Percentiles rank a stretch among this genome's conserved stretches.
These are phyloP conservation scores for Zaprionus vittiger DNA, from an alignment of 1,140 invertebrate genomes.

Conservation along the genomic window DNA sequence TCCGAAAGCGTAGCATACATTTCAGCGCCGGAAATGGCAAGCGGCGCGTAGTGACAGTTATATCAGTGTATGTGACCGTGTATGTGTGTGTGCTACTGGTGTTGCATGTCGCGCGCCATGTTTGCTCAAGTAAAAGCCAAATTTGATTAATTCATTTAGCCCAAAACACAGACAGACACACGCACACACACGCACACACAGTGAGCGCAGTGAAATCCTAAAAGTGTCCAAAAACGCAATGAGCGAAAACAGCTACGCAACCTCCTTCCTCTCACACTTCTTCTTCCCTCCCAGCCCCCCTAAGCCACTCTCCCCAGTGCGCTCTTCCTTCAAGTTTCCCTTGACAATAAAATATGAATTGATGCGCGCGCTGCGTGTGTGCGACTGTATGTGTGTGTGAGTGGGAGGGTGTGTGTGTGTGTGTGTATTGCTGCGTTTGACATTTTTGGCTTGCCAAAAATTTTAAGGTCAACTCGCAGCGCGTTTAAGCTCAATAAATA, in stretches of 20 bases:
- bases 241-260: slow-evolving; percentile 2
- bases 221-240: slow-evolving; percentile 36
- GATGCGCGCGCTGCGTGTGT: slow-evolving; percentile 57
- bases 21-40: slow-evolving; percentile 56
- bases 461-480: slow-evolving; percentile 58
- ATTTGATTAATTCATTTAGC: slow-evolving; percentile 67
- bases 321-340: slow-evolving; percentile 19
- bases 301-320: not conserved
- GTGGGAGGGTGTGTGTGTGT: slow-evolving; percentile 23
- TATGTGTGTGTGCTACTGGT: slow-evolving; percentile 33
- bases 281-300: not conserved
- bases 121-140: slow-evolving; percentile 68
- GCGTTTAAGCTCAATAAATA: slow-evolving; percentile 38
- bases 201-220: slow-evolving; percentile 21
- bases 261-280: too few species aligned
- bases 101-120: slow-evolving; percentile 65
- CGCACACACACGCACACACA: not conserved
- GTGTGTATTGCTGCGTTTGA: slow-evolving; percentile 41
- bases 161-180: slow-evolving; percentile 13
- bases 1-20: slow-evolving; percentile 61
- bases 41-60: slow-evolving; percentile 47
- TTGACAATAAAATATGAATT: slow-evolving; percentile 66
- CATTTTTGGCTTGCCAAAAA: slow-evolving; percentile 25
- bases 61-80: slow-evolving; percentile 6
- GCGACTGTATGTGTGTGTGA: slow-evolving; percentile 15